A percentile compares a stretch with the other conserved stretches of the same genome.
Conservation (phyloP, 2,113 vertebrate genomes). For the Chamaea fasciata region DNA sequence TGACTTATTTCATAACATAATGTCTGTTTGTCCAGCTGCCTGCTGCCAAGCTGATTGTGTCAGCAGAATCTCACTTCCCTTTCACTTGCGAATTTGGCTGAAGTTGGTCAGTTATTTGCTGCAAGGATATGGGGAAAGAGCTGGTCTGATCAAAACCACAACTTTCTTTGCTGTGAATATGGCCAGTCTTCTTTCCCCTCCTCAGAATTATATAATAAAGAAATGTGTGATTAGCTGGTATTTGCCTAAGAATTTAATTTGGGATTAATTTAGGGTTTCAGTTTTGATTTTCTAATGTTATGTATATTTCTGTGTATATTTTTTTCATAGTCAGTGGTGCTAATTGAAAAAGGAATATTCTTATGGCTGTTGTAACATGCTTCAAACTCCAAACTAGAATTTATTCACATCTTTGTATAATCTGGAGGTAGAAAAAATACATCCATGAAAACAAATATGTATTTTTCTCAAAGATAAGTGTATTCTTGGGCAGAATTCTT, state of each 20-base stretch:
- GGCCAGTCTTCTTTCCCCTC: not conserved
- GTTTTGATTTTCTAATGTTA: not conserved
- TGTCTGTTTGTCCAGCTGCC: conserved; percentile 1
- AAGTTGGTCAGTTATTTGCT: not conserved
- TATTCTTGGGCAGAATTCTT: not conserved
- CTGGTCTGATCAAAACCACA: not conserved
- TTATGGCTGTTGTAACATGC: accelerated
- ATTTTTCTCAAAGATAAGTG: not conserved
- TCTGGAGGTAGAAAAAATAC: not conserved
- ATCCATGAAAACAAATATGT: not conserved
- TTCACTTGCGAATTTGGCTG: not conserved
- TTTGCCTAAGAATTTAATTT: not conserved
- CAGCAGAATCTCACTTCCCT: not conserved
- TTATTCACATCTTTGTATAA: not conserved
- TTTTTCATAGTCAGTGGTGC: not conserved
- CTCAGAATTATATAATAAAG: not conserved
- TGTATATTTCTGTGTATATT: not conserved
- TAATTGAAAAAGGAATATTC: not conserved
- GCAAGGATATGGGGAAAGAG: not conserved
- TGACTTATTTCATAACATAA: not conserved
- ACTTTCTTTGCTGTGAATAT: not conserved
- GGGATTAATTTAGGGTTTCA: not conserved
- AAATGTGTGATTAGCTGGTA: not conserved
- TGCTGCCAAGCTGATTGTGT: not conserved
- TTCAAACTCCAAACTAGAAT: not conserved